Evolutionary conservation across 2,797 vertebrate species (phyloP), one percentile per base, ranked within the genome.

Genomic region (Mormyrops attenuatus): DNA sequence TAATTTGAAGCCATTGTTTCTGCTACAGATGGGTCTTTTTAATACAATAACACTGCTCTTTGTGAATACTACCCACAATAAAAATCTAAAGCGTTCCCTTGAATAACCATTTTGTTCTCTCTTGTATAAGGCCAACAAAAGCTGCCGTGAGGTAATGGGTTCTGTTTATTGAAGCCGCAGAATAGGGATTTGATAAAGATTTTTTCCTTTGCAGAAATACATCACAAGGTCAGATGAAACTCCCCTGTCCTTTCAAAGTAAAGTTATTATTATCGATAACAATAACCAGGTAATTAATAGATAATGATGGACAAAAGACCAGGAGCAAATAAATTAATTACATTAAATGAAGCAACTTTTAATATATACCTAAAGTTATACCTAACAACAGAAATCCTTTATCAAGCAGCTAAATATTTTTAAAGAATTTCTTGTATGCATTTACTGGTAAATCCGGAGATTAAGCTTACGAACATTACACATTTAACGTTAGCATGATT

Each of bases 1-100:
- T 99, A 99, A 99, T 99, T 99, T 99, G 97, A 99, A 98, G 98
- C 97, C 96, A 99, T 99, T 99, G 98, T 99, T 99, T 99, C 98
- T 98, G 97, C 97, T 98, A 99, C 98, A 99, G 98, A 99, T 99
- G 98, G 98, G 97, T 99, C 98, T 98, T 98, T 99, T 98, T 98
- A 98, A 99, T 98, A 99, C 98, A 99, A 99, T 99, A 99, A 99
- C 98, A 97, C 97, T 96, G 97, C 97, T 98, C 98, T 99, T 99
- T 99, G 98, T 98, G 98, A 97, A 95, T 97, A 96, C 97, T 97
- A 96, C 97, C 97, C 97, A 98, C 97, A 99, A 98, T 98, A 97
- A 98, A 95, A 98, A 98, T 98, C 98, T 97, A 98, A 99, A 99
- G 97, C 98, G 97, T 97, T 98, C 97, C 96, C 97, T 97, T 99